phyloP scores from a whole-genome alignment of 2,888 invertebrate species.

The Melipona bicolor region DNA sequence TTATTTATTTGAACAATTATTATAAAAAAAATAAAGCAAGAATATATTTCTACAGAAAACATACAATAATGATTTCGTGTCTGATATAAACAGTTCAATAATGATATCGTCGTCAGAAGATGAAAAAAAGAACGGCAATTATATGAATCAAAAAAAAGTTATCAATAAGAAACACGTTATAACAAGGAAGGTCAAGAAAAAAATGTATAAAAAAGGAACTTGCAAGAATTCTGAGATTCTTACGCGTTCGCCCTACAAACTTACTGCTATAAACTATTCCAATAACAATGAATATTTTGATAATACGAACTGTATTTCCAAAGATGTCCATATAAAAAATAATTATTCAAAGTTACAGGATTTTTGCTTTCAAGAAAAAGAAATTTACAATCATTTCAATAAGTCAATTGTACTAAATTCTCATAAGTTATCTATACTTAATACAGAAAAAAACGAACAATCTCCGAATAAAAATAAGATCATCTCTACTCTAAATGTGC shows the following conservation, averaged over 20 bases:
- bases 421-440: too few relatives aligned
- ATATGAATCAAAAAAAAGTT: too few relatives aligned
- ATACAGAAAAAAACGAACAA: background rate
- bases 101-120: constrained; percentile 26
- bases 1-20: background rate
- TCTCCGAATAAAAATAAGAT: background rate
- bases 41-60: constrained; percentile 32
- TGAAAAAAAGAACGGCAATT: background rate
- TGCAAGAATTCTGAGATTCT: background rate
- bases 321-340: too few relatives aligned
- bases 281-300: background rate
- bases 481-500: background rate
- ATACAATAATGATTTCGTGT: background rate
- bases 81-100: background rate
- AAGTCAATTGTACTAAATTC: too few relatives aligned
- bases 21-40: background rate
- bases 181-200: background rate
- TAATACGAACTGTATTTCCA: too few relatives aligned
- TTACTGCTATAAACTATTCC: background rate
- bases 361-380: too few relatives aligned
- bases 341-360: too few relatives aligned
- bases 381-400: background rate
- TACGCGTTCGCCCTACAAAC: too few relatives aligned
- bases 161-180: background rate
- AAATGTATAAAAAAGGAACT: background rate